phyloP scores from a whole-genome alignment of 2,113 vertebrate species.

The Haemorhous mexicanus region DNA sequence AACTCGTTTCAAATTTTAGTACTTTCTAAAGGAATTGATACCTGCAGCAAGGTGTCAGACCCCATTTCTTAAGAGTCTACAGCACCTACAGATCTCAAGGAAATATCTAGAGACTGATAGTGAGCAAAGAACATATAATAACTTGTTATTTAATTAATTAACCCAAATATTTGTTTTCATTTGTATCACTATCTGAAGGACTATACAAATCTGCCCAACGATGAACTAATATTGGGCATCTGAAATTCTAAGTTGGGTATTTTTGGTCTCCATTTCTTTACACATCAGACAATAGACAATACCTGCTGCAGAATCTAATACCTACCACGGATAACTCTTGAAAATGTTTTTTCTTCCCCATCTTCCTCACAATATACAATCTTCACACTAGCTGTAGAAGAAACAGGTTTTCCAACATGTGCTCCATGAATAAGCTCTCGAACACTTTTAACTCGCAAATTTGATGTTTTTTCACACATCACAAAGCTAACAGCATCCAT shows the following conservation, averaged over 20 bases:
- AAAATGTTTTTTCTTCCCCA: slow-evolving; percentile 81
- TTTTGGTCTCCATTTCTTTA: background rate
- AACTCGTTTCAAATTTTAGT: background rate
- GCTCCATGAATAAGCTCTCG: slow-evolving; percentile 89
- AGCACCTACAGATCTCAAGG: background rate
- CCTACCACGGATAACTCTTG: slow-evolving; percentile 81
- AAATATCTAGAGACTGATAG: background rate
- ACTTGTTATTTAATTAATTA: background rate
- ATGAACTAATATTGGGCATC: fast-evolving
- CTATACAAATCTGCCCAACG: background rate
- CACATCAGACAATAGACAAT: background rate
- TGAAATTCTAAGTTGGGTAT: background rate
- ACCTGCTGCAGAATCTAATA: background rate
- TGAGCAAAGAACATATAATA: background rate
- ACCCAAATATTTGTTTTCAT: background rate
- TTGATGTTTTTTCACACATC: slow-evolving; percentile 80
- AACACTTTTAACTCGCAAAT: slow-evolving; percentile 83
- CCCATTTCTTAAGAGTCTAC: background rate
- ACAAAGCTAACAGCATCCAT: slow-evolving; percentile 96
- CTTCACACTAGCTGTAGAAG: slow-evolving; percentile 77
- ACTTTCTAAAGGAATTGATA: background rate
- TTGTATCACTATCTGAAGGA: background rate
- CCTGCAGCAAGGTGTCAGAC: background rate
- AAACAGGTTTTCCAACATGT: slow-evolving; percentile 83
- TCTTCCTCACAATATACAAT: slow-evolving; percentile 78